Evolutionary conservation across 92 coral and sea anemone species (phyloP).

Genomic region (Siderastrea radians): DNA sequence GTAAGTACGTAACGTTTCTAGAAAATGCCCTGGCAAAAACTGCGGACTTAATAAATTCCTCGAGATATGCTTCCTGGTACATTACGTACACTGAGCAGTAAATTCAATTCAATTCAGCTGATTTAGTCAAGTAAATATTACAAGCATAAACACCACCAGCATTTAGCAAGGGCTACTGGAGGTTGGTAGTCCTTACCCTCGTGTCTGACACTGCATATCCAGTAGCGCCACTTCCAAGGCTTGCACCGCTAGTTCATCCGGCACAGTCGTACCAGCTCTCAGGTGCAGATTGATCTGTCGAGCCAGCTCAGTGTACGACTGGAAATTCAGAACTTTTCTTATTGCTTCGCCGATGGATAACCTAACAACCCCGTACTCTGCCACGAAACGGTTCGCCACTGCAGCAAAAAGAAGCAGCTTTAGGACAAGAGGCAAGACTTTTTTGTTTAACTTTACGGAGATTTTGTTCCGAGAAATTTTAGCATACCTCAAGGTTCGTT

Average conservation of each 20-base stretch:
- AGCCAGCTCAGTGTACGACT: conserved; percentile 89
- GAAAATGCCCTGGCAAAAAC: too few relatives aligned
- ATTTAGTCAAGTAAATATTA: too few relatives aligned
- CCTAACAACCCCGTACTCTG: conserved; percentile 93
- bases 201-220: conserved; percentile 94
- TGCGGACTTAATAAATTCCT: too few relatives aligned
- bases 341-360: conserved; percentile 97
- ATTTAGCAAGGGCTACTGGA: not conserved
- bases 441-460: not conserved
- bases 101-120: too few relatives aligned
- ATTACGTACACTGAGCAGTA: too few relatives aligned
- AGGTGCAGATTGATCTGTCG: conserved; percentile 90
- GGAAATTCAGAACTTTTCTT: conserved; percentile 84
- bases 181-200: conserved; percentile 80
- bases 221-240: conserved; percentile 90
- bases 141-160: not conserved
- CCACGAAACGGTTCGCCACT: conserved; percentile 96
- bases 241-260: conserved; percentile 97
- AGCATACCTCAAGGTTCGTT: too few relatives aligned
- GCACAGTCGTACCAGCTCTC: conserved; percentile 89
- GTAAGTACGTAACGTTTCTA: too few relatives aligned
- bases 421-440: not conserved
- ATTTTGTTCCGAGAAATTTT: too few relatives aligned
- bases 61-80: too few relatives aligned
- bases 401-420: not conserved